Conservation (phyloP, 1,140 invertebrate genomes). For the Drosophila pruinosa region DNA sequence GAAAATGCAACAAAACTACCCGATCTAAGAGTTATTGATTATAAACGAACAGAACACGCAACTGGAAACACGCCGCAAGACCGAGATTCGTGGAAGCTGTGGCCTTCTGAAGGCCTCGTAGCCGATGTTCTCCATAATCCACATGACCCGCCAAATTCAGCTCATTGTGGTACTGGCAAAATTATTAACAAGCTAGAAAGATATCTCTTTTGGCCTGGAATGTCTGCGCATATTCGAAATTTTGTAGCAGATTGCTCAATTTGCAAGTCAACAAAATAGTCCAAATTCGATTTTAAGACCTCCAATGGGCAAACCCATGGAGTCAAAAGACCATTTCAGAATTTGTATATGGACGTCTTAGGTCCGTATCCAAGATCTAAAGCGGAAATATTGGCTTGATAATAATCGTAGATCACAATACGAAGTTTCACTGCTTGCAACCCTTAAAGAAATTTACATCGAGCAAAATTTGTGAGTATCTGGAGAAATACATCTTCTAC, state of each 20-base stretch:
- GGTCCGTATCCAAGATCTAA: constrained; percentile 23
- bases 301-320: constrained; percentile 10
- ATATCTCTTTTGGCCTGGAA: not conserved
- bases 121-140: not conserved
- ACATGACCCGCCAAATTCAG: constrained; percentile 8
- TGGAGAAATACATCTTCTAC: constrained; percentile 8
- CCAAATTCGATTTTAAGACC: constrained; percentile 5
- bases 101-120: not conserved
- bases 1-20: constrained; percentile 11
- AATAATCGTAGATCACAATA: constrained; percentile 14
- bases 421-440: constrained; percentile 14
- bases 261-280: constrained; percentile 17
- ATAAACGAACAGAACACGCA: constrained; percentile 15
- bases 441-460: constrained; percentile 2
- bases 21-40: constrained; percentile 19
- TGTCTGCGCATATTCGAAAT: no score
- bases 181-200: not conserved
- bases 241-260: constrained; percentile 1
- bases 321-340: constrained; percentile 18
- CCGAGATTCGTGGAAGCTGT: constrained; percentile 8
- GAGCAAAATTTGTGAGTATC: not conserved
- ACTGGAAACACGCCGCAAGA: not conserved
- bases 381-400: constrained; percentile 14
- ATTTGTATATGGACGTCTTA: constrained; percentile 8
- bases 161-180: constrained; percentile 15